phyloP scores from a whole-genome alignment of 2,888 invertebrate genomes.

The Ophion obscuratus region DNA sequence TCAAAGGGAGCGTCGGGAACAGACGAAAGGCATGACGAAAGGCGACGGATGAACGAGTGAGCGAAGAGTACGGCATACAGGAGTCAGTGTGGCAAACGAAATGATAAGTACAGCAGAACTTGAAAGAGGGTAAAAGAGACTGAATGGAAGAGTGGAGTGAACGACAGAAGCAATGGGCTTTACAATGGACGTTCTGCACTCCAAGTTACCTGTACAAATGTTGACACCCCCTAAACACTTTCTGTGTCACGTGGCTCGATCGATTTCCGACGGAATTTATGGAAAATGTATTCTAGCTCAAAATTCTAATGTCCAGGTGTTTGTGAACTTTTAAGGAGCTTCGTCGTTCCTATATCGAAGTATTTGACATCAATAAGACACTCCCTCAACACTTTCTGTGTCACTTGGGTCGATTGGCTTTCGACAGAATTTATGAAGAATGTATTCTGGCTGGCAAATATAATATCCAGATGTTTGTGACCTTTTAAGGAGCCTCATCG shows the following conservation, averaged over 20 bases:
- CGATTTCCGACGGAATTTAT: too few species aligned
- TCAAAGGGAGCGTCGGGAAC: slow-evolving; percentile 25
- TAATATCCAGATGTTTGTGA: too few species aligned
- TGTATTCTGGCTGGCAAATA: too few species aligned
- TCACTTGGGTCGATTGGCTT: too few species aligned
- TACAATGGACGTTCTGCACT: slow-evolving; percentile 14
- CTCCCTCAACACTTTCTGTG: slow-evolving; percentile 22
- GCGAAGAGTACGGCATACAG: slow-evolving; percentile 11
- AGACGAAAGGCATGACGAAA: slow-evolving; percentile 22
- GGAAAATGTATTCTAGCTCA: too few species aligned
- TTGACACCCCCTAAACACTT: slow-evolving; percentile 41
- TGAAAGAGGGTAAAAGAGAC: slow-evolving; percentile 15
- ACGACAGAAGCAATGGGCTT: slow-evolving; percentile 11
- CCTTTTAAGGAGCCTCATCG: too few species aligned
- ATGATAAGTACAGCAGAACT: slow-evolving; percentile 53
- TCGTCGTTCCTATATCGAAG: too few species aligned
- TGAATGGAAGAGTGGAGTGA: neutral
- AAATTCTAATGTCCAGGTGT: too few species aligned
- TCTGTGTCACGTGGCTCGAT: too few species aligned
- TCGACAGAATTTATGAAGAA: too few species aligned
- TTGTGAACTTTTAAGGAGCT: too few species aligned
- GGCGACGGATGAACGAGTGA: slow-evolving; percentile 16
- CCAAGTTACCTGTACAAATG: slow-evolving; percentile 6
- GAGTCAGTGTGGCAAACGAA: slow-evolving; percentile 21
- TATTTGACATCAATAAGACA: too few species aligned